Conservation (phyloP, 2,797 vertebrate species). For the Parambassis ranga region DNA sequence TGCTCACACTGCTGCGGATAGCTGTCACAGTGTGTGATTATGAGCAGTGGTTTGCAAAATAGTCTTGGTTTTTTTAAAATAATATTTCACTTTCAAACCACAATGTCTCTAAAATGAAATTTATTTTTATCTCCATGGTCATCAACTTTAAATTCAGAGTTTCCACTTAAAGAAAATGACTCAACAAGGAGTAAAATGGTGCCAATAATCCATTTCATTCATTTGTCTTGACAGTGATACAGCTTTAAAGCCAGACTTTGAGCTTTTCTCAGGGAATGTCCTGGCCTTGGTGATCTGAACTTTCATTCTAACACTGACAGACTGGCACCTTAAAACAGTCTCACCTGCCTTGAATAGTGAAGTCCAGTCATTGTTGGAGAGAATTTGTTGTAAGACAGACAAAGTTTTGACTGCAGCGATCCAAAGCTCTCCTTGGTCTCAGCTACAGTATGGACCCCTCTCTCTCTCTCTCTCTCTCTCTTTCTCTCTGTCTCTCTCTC, state of each 20-base stretch:
- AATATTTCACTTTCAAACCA: neutral
- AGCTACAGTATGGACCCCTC: neutral
- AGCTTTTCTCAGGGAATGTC: no score
- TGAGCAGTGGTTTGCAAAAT: neutral
- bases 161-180: no score
- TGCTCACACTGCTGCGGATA: neutral
- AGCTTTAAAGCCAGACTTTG: no score
- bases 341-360: neutral
- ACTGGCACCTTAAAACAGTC: neutral
- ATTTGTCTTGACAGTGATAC: no score
- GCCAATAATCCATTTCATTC: no score
- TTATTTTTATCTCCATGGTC: no score
- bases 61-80: no score
- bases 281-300: neutral
- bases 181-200: no score
- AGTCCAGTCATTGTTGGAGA: neutral
- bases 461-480: neutral
- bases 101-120: neutral
- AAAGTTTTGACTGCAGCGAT: constrained; percentile 23
- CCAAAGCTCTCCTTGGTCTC: constrained; percentile 26
- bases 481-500: neutral
- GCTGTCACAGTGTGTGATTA: neutral
- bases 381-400: neutral
- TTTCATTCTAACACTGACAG: neutral
- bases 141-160: no score